Evolutionary conservation across 1,140 invertebrate species (phyloP), one percentile per base, ranked within the genome.

Genomic region (Camponotus pennsylvanicus): DNA sequence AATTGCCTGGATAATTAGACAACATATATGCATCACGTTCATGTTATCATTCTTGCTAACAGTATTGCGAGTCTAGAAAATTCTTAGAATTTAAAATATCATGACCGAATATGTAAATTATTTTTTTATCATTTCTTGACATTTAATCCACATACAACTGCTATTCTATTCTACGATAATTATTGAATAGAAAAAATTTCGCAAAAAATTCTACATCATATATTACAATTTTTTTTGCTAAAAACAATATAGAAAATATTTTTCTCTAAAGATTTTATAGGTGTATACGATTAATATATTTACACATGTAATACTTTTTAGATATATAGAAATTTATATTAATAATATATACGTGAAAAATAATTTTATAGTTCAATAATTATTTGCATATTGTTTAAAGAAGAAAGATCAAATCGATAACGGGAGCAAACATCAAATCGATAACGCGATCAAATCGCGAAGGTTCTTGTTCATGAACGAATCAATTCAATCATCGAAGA

Each of bases 401-500:
- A 55, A 13, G 0, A 32, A 80, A 32, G 27, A 6, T 42, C 45
- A 1, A 34, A 40, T 40, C 37, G 5, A 37, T 3, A 5, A 3
- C 37, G 5, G 0, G 2, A 37, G 5, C 37, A 37, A 3, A 37
- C 5, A 21, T 37, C 2, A 37, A 66, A 6, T 69, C 49, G 34
- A 80, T 32, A 55, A 67, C 13, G 11, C 42, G 63, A 79, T 79
- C 34, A n/a, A 67, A 45, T 78, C 61, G 13, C 57, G 9, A 57
- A 37, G 37, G 21, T 52, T 69, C 21, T 40, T 32, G 32, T 69
- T 55, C 6, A 21, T 13, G 66, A 70, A 27, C 8, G 49, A n/a
- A 21, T 42, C 32, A 69, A 79, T 69, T 69, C 32, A 52, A 34
- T n/a, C 11, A 63, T 71, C 55, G 34, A 63, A 82, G 57, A 64